Evolutionary conservation across 2,888 invertebrate genomes (phyloP).

Genomic region (Plagiodera versicolora): DNA sequence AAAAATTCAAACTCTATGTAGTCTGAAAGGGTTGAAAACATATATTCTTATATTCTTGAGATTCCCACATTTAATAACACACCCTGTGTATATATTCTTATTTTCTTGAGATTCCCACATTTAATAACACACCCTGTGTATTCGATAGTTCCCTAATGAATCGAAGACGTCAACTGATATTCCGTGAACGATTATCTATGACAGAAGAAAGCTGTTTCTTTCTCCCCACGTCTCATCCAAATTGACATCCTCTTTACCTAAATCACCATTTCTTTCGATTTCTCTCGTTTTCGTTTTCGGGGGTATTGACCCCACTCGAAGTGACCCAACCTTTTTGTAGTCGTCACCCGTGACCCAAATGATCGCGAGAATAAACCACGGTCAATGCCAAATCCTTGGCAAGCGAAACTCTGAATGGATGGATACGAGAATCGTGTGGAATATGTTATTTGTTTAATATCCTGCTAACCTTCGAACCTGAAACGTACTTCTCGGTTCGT

Average conservation of each 20-base stretch:
- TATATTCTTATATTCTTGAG: no score
- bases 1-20: no score
- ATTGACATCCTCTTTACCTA: not conserved
- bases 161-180: no score
- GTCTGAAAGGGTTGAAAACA: no score
- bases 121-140: no score
- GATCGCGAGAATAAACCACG: not conserved
- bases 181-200: no score
- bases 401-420: not conserved
- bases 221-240: not conserved
- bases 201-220: no score
- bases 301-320: not conserved
- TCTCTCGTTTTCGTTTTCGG: not conserved
- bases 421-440: not conserved
- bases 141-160: no score
- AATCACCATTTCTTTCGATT: not conserved
- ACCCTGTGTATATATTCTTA: no score
- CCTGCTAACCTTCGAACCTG: conserved; percentile 11
- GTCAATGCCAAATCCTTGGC: conserved; percentile 10
- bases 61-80: no score
- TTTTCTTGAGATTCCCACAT: no score
- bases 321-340: not conserved
- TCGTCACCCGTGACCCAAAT: not conserved
- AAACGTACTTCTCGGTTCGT: not conserved
- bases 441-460: conserved; percentile 3